phyloP scores from a whole-genome alignment of 2,888 invertebrate species.

The Volucella inflata region DNA sequence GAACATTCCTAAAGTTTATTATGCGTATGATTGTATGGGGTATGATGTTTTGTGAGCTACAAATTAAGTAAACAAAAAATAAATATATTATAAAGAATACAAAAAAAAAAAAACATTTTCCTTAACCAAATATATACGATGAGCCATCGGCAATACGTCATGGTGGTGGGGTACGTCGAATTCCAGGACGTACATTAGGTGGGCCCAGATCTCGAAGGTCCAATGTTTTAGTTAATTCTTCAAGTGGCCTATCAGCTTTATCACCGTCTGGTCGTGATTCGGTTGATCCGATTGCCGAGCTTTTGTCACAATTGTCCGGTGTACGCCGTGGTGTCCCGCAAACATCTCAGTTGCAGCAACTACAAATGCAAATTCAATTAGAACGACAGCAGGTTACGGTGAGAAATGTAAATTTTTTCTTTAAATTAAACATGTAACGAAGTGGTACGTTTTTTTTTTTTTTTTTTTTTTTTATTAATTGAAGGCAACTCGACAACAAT shows the following conservation, averaged over 20 bases:
- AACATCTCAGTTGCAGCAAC: constrained; percentile 94
- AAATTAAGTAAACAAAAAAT: not conserved
- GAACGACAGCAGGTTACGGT: constrained; percentile 94
- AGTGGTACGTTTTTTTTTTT: constrained; percentile 31
- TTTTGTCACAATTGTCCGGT: constrained; percentile 97
- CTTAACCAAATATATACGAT: constrained; percentile 88
- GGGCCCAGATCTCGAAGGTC: constrained; percentile 92
- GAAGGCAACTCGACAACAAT: constrained; percentile 93
- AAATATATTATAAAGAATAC: not conserved
- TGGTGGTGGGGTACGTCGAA: constrained; percentile 89
- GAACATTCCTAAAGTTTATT: too few species aligned
- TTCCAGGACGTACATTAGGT: constrained; percentile 91
- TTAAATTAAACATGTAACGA: not conserved
- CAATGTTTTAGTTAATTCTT: constrained; percentile 97
- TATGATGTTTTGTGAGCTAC: too few species aligned
- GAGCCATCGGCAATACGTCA: constrained; percentile 92
- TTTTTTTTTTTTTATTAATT: constrained; percentile 58
- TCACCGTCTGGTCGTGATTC: constrained; percentile 95
- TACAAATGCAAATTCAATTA: constrained; percentile 97
- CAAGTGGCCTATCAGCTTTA: constrained; percentile 92
- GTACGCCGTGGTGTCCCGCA: constrained; percentile 88
- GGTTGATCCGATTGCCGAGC: constrained; percentile 98
- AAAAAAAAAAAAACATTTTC: constrained; percentile 77
- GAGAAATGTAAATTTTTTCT: constrained; percentile 73
- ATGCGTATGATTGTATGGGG: too few species aligned